phyloP scores from a whole-genome alignment of 2,113 vertebrate genomes.

The Oncorhynchus nerka region DNA sequence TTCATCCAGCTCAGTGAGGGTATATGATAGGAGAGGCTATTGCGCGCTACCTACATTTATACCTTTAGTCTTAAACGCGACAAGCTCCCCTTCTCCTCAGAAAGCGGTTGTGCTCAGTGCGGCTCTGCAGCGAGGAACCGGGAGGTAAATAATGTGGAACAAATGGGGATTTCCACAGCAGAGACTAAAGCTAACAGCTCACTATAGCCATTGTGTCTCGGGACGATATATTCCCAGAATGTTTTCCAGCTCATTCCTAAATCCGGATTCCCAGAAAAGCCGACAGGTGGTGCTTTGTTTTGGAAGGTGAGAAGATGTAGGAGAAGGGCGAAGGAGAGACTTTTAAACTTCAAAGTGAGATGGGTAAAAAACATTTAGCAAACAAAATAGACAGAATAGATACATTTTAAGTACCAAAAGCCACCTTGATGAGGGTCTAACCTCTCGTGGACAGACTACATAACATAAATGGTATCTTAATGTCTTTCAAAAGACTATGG shows the following conservation, averaged over 20 bases:
- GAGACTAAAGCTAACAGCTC: no score
- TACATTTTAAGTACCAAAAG: neutral
- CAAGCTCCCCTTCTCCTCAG: neutral
- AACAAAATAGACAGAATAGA: neutral
- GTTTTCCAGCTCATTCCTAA: neutral
- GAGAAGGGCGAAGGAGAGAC: neutral
- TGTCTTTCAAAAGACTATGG: no score
- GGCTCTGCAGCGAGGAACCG: constrained; percentile 1
- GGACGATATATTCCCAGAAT: neutral
- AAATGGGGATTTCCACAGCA: constrained; percentile 35
- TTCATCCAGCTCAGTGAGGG: no score
- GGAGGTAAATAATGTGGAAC: constrained; percentile 41
- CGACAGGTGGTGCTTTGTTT: neutral
- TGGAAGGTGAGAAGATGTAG: neutral
- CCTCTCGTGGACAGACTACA: no score
- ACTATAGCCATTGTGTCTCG: neutral
- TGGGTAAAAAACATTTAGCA: neutral
- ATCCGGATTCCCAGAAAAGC: neutral
- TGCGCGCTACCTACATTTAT: neutral
- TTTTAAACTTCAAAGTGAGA: neutral
- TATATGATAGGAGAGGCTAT: neutral
- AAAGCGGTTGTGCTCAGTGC: neutral
- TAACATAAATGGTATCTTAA: no score
- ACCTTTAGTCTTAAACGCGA: neutral
- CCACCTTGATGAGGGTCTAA: neutral